phyloP scores from a whole-genome alignment of 2,113 vertebrate genomes.

The Rostratula benghalensis region DNA sequence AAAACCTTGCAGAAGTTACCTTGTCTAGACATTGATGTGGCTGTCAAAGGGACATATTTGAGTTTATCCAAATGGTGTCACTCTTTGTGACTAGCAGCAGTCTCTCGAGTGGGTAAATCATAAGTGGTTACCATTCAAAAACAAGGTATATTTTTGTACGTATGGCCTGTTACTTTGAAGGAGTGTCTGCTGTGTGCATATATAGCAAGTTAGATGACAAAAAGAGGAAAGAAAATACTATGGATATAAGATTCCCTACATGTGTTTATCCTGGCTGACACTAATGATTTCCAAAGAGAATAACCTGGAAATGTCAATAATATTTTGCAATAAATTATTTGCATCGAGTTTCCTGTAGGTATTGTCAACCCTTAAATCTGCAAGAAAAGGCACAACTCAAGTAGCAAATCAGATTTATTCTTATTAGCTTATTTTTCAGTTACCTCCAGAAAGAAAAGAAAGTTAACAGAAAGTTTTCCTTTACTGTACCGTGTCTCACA shows the following conservation, averaged over 20 bases:
- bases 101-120: background rate
- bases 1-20: background rate
- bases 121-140: background rate
- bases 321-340: background rate
- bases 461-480: background rate
- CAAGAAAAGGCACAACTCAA: background rate
- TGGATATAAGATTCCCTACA: background rate
- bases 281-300: background rate
- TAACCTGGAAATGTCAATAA: background rate
- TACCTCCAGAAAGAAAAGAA: background rate
- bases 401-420: background rate
- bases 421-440: background rate
- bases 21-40: background rate
- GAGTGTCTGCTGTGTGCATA: background rate
- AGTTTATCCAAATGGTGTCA: background rate
- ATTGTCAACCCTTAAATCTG: background rate
- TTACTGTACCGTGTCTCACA: fast-evolving
- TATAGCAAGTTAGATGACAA: background rate
- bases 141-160: background rate
- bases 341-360: background rate
- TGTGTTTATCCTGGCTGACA: background rate
- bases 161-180: background rate
- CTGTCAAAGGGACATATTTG: background rate
- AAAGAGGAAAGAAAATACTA: background rate
- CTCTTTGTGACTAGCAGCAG: background rate